Evolutionary conservation across 2,888 invertebrate species (phyloP), one percentile per base, ranked within the genome.

Genomic region (Pterobdella sp.): DNA sequence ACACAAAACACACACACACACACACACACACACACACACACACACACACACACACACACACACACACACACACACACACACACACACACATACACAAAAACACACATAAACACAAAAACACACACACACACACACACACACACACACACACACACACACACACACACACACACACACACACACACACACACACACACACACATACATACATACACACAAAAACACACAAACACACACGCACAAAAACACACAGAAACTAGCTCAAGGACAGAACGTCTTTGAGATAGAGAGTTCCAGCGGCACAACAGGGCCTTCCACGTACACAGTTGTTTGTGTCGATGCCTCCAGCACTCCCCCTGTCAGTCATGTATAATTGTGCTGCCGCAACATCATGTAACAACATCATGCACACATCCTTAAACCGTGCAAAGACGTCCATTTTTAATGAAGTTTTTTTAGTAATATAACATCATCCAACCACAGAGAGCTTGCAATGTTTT

Each of bases 1-100:
- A 63, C 31, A 72, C 35, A 4, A 3, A 7, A 72, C n/a, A 64
- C 35, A 72, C 31, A 64, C 35, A 64, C 31, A 64, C 64, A 64
- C n/a, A 63, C 10, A 72, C 2, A 65, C 37, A 72, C 31, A 72
- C 36, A 72, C 35, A 64, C 64, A 63, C 26, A 65, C 29, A 72
- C 36, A 72, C 56, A 63, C 7, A 64, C 32, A 64, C 56, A 72
- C 32, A 72, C 34, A 64, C 32, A 72, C 56, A 64, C 56, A 72
- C 34, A 72, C 56, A 64, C 36, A 68, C 31, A 63, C 32, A 72
- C 10, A 64, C 32, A 65, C 18, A 36, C 34, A 64, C 36, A 64
- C 56, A 72, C 26, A 31, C 32, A 42, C 60, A 68, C 29, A 10
- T 37, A 7, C 60, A 56, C 7, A 56, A 22, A 4, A 56, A 4